Conservation (phyloP, 2,888 invertebrate genomes). For the Acanthacorydalis orientalis region DNA sequence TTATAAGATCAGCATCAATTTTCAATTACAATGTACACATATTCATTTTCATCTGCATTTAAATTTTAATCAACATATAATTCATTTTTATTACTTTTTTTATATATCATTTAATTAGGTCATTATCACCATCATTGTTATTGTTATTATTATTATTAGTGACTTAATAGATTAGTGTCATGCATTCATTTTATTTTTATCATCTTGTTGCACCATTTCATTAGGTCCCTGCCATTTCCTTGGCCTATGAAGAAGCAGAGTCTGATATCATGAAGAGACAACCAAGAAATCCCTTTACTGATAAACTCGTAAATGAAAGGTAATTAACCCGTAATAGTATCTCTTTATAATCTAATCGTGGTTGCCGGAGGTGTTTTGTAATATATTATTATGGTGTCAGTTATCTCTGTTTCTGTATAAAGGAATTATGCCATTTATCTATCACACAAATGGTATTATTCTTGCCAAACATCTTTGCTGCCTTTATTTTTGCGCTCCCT, state of each 20-base stretch:
- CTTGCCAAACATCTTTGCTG: no score
- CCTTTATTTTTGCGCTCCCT: no score
- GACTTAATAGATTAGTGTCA: no score
- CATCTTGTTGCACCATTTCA: constrained; percentile 4
- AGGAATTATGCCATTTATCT: no score
- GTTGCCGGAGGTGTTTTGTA: background rate
- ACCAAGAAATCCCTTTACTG: constrained; percentile 92
- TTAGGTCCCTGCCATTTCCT: constrained; percentile 51
- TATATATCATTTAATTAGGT: background rate
- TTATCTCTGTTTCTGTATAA: constrained; percentile 3
- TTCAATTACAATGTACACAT: background rate
- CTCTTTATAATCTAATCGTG: constrained; percentile 3
- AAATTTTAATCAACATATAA: background rate
- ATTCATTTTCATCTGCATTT: background rate
- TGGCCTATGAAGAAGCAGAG: constrained; percentile 56
- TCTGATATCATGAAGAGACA: constrained; percentile 93
- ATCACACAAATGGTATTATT: no score
- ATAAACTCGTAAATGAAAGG: constrained; percentile 98
- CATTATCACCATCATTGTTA: background rate
- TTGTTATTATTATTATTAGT: background rate
- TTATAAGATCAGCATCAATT: background rate
- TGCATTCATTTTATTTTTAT: background rate
- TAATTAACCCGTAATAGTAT: constrained; percentile 4
- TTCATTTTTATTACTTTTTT: background rate
- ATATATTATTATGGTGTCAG: constrained; percentile 2